Evolutionary conservation across 2,113 vertebrate genomes (phyloP), one percentile per base, ranked within the genome.

Genomic region (Osmerus eperlanus): DNA sequence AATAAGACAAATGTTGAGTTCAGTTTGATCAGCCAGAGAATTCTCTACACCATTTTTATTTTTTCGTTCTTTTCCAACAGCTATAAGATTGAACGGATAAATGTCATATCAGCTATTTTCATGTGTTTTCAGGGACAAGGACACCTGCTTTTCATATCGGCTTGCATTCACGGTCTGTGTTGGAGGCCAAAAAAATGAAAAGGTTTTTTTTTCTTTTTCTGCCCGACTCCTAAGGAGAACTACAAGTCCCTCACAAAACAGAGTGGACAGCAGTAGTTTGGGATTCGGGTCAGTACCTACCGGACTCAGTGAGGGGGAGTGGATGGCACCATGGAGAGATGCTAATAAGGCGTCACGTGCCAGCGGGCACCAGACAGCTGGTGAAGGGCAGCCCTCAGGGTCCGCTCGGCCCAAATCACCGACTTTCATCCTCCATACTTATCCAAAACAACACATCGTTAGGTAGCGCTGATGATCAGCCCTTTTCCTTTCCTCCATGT

Each of bases 181-280:
- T 58, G 78, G 67, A 47, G 41, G 9, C 67, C 55, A 73, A 67
- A 74, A 75, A 79, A 75, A 72, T 16, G 16, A 77, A 53, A 75
- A 71, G 74, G 73, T 74, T 56, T 71, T 73, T 16, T 21, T 19
- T 8, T 56, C 28, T 68, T 79, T 83, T 78, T 61, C 73, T 78
- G 75, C 76, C 77, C 62, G 19, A 71, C 68, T 74, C 71, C 75
- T 82, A 55, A 1, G 76, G 69, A 72, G 82, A 77, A 64, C 75
- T 76, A 79, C 83, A 78, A 83, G 65, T 70, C 58, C 63, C 41
- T 61, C 52, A 55, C 76, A 82, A 77, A 84, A 78, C 70, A 83
- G 71, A 81, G 82, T 73, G 83, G 81, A 83, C 85, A 82, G 85
- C 76, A 67, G 79, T 53, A 19, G 74, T 88, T 81, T 79, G 76